phyloP scores from a whole-genome alignment of 2,888 invertebrate genomes.

The Bimastos eiseni region DNA sequence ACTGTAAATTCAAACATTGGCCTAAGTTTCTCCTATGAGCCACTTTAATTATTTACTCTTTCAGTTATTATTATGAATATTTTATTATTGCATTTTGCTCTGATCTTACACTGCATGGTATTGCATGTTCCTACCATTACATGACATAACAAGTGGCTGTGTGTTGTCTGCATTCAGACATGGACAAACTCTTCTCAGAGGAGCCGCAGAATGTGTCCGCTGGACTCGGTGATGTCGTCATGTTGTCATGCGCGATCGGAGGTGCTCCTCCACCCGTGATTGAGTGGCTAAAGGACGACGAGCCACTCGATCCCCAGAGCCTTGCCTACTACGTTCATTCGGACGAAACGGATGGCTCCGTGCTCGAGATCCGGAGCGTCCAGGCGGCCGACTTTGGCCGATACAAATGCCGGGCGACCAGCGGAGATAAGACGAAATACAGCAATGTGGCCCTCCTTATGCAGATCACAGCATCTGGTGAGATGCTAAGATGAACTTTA shows the following conservation, averaged over 20 bases:
- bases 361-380: slow-evolving; percentile 85
- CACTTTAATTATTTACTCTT: no score
- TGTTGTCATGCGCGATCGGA: slow-evolving; percentile 76
- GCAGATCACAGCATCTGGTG: slow-evolving; percentile 44
- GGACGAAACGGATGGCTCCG: slow-evolving; percentile 65
- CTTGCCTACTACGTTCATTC: slow-evolving; percentile 71
- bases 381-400: slow-evolving; percentile 77
- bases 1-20: no score
- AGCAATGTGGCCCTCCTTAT: slow-evolving; percentile 64
- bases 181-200: slow-evolving; percentile 72
- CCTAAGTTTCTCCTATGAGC: no score
- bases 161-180: slow-evolving; percentile 58
- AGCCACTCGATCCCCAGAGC: slow-evolving; percentile 65
- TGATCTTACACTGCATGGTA: neutral
- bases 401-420: slow-evolving; percentile 79
- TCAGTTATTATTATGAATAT: neutral
- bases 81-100: neutral
- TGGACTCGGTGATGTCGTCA: slow-evolving; percentile 80
- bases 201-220: slow-evolving; percentile 76
- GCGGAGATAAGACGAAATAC: slow-evolving; percentile 66
- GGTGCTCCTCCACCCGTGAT: slow-evolving; percentile 68
- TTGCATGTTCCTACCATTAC: neutral
- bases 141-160: neutral
- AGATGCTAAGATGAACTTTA: neutral
- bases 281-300: slow-evolving; percentile 84